Base-by-base conservation (phyloP, 2,888 invertebrate species). In the Agriopis leucophaearia region DNA sequence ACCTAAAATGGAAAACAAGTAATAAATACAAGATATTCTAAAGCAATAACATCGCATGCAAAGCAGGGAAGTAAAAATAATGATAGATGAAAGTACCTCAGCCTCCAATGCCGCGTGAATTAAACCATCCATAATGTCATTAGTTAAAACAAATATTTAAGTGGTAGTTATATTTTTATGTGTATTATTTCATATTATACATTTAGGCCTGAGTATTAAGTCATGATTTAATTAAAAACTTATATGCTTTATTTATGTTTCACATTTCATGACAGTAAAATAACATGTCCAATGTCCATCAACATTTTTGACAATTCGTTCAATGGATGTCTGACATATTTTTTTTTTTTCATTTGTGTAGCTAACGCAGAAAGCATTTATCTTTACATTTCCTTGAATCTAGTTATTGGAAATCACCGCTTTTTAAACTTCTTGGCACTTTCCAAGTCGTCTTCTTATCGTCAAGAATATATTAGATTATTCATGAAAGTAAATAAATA, bases 71-170 rank as follows among this genome's bases (percentile, higher is more conserved):
- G 75, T 79, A 76, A 78, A 79, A 81, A 76, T 82, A 77, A 82
- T 81, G 84, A 88, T 88, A 87, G 84, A 86, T 78, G 76, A 78
- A 85, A 87, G 85, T 89, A 91, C 94, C 94, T 94, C 92, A 88
- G 94, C 94, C 91, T 94, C 94, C 90, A 92, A 90, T 94, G 94
- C 93, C 91, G 94, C 92, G 92, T 94, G 93, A 92, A 93, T 92
- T 93, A 94, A 93, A 91, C 93, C 93, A 94, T 94, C 94, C 93
- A 94, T 94, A 93, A 88, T 94, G 93, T 91, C 89, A 92, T 92
- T 91, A 89, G 89, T 86, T 89, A 89, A 85, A 89, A 88, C 87
- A 87, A 89, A 86, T 91, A 87, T 88, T 81, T 88, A 84, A 87
- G 83, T 87, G 85, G 85, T 85, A 88, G 87, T 85, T 87, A 83